Evolutionary conservation across 2,888 invertebrate species (phyloP).

Genomic region (Syrista parreyssii): DNA sequence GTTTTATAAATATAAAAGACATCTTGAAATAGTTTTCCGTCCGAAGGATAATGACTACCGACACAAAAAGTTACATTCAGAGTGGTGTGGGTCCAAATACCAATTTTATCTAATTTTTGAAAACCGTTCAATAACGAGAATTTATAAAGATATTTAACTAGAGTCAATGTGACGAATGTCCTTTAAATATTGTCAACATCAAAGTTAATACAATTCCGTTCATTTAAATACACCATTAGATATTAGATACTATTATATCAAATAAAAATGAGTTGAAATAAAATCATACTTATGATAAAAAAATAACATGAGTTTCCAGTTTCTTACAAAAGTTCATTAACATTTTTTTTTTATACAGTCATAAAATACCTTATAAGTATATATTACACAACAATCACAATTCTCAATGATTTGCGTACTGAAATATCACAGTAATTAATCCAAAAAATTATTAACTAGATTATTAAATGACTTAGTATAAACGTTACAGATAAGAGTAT

Average conservation of each 20-base stretch:
- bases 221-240: conserved; percentile 8
- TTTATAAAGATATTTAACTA: background rate
- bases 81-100: background rate
- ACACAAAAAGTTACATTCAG: background rate
- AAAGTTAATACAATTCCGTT: conserved; percentile 9
- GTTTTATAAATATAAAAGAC: background rate
- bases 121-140: background rate
- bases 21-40: background rate
- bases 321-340: background rate
- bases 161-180: background rate
- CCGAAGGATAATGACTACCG: background rate
- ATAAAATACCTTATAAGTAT: background rate
- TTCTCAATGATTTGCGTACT: background rate
- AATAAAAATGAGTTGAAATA: conserved; percentile 12
- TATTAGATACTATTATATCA: conserved; percentile 13
- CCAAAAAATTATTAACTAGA: background rate
- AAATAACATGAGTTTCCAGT: background rate
- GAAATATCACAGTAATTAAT: background rate
- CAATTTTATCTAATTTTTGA: background rate
- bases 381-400: background rate
- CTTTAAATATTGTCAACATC: background rate
- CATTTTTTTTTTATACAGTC: background rate
- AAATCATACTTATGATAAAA: conserved; percentile 12
- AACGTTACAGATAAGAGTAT: background rate
- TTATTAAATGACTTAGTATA: background rate